These are phyloP conservation scores for Gymnosoma rotundatum DNA, from an alignment of 2,888 invertebrate species.

Conservation along the genomic window DNA sequence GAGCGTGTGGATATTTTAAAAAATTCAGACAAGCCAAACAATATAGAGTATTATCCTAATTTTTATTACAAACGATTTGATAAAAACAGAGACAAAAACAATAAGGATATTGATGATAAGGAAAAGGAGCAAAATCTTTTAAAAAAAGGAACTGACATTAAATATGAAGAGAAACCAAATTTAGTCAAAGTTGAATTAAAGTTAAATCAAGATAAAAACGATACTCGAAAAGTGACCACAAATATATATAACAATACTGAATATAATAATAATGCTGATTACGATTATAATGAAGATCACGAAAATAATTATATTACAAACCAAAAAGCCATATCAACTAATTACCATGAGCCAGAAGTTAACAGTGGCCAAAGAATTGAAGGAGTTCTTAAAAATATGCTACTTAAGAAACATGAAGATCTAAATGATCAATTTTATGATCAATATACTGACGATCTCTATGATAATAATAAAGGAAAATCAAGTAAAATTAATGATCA, in stretches of 20 bases:
- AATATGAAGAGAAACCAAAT: neutral
- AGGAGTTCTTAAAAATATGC: too few relatives aligned
- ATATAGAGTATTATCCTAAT: constrained; percentile 7
- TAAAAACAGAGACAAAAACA: neutral
- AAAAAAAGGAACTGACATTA: neutral
- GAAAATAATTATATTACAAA: neutral
- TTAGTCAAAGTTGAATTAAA: neutral
- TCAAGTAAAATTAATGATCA: too few relatives aligned
- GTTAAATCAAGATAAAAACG: neutral
- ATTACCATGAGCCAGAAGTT: too few relatives aligned
- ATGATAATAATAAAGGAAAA: too few relatives aligned
- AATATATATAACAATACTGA: neutral
- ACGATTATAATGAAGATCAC: neutral
- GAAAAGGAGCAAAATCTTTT: neutral
- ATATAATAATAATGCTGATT: constrained; percentile 8
- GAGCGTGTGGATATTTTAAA: constrained; percentile 73
- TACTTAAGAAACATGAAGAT: too few relatives aligned
- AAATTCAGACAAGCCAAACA: constrained; percentile 45
- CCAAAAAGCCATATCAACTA: neutral
- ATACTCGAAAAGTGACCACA: neutral
- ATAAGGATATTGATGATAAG: neutral
- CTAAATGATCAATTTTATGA: too few relatives aligned
- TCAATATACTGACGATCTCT: too few relatives aligned
- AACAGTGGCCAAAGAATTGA: neutral
- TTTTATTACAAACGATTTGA: constrained; percentile 15